Base-by-base conservation (phyloP, 2,888 invertebrate species). In the Eremobia ochroleuca region DNA sequence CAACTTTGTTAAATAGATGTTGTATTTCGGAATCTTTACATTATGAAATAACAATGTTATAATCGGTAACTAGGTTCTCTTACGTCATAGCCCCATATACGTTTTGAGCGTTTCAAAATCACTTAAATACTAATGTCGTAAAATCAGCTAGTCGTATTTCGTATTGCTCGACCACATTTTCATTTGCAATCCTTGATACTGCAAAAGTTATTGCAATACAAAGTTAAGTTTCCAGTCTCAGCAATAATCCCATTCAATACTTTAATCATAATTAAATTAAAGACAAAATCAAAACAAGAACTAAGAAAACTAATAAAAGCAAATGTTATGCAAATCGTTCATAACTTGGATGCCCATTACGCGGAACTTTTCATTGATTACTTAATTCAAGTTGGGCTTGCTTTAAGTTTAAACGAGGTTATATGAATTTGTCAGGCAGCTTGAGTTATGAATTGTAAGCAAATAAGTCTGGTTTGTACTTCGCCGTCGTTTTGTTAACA, bases 291-390 rank as follows among this genome's bases (percentile, higher is more conserved):
- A 76, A 76, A 83, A 74, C 80, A 80, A 79, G 77, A 84, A 83
- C 74, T 86, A 84, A 78, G 83, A 84, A 84, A 79, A 87, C 82
- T 81, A 85, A 85, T 83, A 82, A 86, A 88, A 82, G 78, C 69
- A 83, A 88, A 86, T 79, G 77, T 74, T 85, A 90, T 90, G 90
- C 83, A 88, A 90, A 90, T 90, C 82, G 73, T 78, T 80, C 74
- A 79, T 73, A 86, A 89, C 86, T 88, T 82, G 85, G 81, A 87
- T 88, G 86, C 85, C 87, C 85, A 89, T 90, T 89, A 91, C 82
- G 73, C 77, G 82, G 73, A 92, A 92, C 89, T 93, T 92, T 91
- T 89, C 91, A 92, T 91, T 91, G 91, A 91, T 92, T 91, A 89
- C 91, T 87, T 88, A 86, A 92, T 80, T 83, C 81, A 85, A 87